A percentile compares a stretch with the other conserved stretches of the same genome.
These are phyloP conservation scores for Drosophila grimshawi DNA, from an alignment of 1,140 invertebrate genomes.

Conservation along the genomic window DNA sequence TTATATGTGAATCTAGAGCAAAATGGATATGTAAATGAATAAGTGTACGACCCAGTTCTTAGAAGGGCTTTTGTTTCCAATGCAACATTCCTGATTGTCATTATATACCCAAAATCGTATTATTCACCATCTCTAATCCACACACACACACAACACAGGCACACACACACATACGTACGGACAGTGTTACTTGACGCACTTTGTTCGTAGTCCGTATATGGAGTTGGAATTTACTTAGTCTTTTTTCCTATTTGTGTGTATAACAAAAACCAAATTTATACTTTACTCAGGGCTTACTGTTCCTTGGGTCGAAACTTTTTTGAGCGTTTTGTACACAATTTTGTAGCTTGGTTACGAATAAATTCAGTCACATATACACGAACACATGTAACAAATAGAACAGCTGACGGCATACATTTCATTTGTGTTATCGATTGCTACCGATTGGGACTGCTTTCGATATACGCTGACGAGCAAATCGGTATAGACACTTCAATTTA, in stretches of 20 bases:
- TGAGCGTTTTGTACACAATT: slow-evolving; percentile 4
- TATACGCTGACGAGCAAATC: background rate
- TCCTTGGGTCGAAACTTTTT: background rate
- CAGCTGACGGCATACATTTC: slow-evolving; percentile 49
- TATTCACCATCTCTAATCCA: slow-evolving; percentile 22
- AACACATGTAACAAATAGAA: slow-evolving; percentile 45
- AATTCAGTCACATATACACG: slow-evolving; percentile 55
- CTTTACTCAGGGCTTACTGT: background rate
- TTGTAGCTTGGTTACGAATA: slow-evolving; percentile 61
- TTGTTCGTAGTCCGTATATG: slow-evolving; percentile 35
- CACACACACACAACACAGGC: slow-evolving; percentile 11
- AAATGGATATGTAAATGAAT: too few species aligned
- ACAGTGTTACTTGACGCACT: slow-evolving; percentile 29
- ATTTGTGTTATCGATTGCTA: slow-evolving; percentile 15
- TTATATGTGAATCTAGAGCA: too few species aligned
- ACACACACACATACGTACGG: slow-evolving; percentile 25
- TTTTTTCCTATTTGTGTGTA: slow-evolving; percentile 18
- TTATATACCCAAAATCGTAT: background rate
- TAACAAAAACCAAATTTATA: slow-evolving; percentile 41
- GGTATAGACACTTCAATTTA: background rate
- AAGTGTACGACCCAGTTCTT: background rate
- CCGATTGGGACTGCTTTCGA: slow-evolving; percentile 3
- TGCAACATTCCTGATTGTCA: background rate
- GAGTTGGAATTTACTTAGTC: slow-evolving; percentile 7
- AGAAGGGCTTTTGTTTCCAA: background rate